Evolutionary conservation across 2,113 vertebrate species (phyloP), one percentile per base, ranked within the genome.

Genomic region (Isurus oxyrinchus): DNA sequence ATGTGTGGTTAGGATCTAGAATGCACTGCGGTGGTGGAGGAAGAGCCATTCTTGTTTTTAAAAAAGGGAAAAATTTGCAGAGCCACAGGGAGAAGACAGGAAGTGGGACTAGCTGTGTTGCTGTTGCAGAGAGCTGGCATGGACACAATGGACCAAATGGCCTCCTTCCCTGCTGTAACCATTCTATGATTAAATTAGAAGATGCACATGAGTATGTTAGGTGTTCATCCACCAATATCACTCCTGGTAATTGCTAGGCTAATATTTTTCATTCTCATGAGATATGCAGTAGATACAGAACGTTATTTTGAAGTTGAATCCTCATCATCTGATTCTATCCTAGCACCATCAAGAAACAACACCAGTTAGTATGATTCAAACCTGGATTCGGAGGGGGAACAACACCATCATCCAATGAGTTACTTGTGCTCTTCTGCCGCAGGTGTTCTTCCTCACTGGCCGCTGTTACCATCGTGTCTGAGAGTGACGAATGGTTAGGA

Each of bases 391-490:
- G 93, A 40, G 97, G 91, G 76, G 97, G 97, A 93, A 97, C 86
- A 96, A 97, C 96, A 69, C 95, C 94, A 14, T 98, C 98, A 0
- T 98, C 98, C 21, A 98, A 57, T 5, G 98, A 97, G 53, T 97
- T 97, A 96, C 96, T 98, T 96, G 97, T 98, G 96, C 97, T 98
- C 97, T 97, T 98, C 2, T 98, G 98, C 31, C 97, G 97, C 72
- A 97, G 97, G 40, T 97, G 97, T n/a, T 98, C 98, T 0, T 99
- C 98, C 0, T 98, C 97, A n/a, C 98, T 98, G 0, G 98, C 98
- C 97, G 97, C 97, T 0, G 97, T 97, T 61, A 97, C 97, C 59
- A 97, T 81, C 35, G 98, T 97, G 79, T 99, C 98, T 0, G 99
- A 97, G 86, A 98, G 97, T 0, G 97, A 97, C 2, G 98, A 97